These are phyloP conservation scores for Teleiodes luculella DNA, from an alignment of 2,888 invertebrate genomes.

Conservation along the genomic window DNA sequence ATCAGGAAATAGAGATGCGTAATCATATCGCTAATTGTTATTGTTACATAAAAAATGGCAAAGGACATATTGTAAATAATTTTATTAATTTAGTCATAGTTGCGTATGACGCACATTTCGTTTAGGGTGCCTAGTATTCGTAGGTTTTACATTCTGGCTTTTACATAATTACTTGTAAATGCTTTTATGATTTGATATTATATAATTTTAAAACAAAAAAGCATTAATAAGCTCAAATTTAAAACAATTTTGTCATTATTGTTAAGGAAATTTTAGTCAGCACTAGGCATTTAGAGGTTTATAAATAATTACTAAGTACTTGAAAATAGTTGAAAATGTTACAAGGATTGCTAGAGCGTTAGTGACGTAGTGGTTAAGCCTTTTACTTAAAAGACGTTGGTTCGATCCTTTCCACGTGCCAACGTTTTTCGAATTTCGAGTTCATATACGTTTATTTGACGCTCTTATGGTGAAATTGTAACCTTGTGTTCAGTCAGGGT, in stretches of 20 bases:
- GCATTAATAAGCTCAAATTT: background rate
- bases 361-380: no score
- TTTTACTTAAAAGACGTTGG: no score
- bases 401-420: no score
- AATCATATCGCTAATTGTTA: constrained; percentile 17
- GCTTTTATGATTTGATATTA: background rate
- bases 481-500: no score
- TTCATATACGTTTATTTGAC: no score
- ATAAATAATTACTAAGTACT: background rate
- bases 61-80: constrained; percentile 52
- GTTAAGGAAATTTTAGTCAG: background rate
- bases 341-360: background rate
- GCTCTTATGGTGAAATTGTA: no score
- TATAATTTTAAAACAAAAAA: no score
- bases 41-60: constrained; percentile 43
- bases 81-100: constrained; percentile 38
- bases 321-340: background rate
- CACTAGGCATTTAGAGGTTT: constrained; percentile 4
- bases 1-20: background rate
- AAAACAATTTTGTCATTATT: background rate
- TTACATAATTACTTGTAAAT: constrained; percentile 4
- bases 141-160: constrained; percentile 13
- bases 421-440: no score
- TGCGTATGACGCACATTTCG: constrained; percentile 56
- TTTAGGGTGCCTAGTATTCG: constrained; percentile 45